Conservation (phyloP, 2,113 vertebrate species). For the Pseudois nayaur region DNA sequence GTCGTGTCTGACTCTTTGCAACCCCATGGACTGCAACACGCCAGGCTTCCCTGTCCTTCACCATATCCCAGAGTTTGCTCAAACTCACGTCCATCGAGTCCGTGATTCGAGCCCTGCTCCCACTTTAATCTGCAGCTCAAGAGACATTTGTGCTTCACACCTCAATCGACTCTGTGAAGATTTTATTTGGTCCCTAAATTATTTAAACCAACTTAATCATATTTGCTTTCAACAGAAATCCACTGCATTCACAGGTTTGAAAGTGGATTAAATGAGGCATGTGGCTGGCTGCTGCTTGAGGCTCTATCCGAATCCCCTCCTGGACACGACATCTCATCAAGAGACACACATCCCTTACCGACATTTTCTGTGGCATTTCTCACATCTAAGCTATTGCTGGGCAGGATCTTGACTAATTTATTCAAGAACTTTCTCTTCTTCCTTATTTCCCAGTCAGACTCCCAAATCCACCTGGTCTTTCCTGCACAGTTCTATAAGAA, state of each 20-base stretch:
- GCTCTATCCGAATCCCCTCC: background rate
- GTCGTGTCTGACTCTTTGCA: background rate
- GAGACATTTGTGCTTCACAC: constrained; percentile 40
- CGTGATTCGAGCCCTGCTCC: background rate
- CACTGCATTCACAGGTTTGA: background rate
- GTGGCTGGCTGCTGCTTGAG: constrained; percentile 1
- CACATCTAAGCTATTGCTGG: background rate
- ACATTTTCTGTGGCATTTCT: background rate
- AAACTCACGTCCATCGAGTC: background rate
- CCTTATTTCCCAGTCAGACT: background rate
- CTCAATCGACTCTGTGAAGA: constrained; percentile 55
- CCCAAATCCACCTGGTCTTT: background rate
- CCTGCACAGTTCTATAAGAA: background rate
- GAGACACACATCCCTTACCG: background rate
- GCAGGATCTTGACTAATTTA: constrained; percentile 23
- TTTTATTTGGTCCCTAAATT: constrained; percentile 64
- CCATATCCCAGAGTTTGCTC: background rate
- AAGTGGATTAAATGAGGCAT: background rate
- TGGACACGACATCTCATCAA: background rate
- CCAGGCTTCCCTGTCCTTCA: background rate
- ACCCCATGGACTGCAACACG: background rate
- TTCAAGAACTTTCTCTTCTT: background rate
- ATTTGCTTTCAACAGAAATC: constrained; percentile 70
- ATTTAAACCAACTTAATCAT: constrained; percentile 61
- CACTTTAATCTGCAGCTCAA: constrained; percentile 43